These are phyloP conservation scores for Phocoena sinus DNA, from an alignment of 2,113 vertebrate genomes.

Conservation along the genomic window DNA sequence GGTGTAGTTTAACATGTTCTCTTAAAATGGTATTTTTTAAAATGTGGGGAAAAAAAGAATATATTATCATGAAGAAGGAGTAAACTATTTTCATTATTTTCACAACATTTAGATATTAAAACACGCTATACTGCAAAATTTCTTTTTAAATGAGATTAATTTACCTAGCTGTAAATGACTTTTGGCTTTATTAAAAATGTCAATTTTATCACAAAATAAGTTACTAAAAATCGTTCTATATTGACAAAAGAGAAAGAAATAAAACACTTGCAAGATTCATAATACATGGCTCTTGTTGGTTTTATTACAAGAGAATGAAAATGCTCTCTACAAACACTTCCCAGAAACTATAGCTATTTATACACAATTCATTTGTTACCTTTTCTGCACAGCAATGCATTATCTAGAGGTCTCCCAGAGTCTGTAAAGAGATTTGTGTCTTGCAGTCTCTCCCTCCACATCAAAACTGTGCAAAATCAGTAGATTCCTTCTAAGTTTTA, in stretches of 20 bases:
- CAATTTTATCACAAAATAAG: slow-evolving; percentile 47
- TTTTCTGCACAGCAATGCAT: background rate
- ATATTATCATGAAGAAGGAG: slow-evolving; percentile 26
- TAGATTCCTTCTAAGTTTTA: slow-evolving; percentile 10
- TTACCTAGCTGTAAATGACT: slow-evolving; percentile 46
- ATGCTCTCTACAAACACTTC: slow-evolving; percentile 25
- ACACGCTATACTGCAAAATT: slow-evolving; percentile 38
- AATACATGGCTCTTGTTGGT: background rate
- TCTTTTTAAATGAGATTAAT: slow-evolving; percentile 49
- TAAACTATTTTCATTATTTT: slow-evolving; percentile 35
- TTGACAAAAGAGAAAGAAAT: slow-evolving; percentile 59
- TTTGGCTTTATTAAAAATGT: slow-evolving; percentile 45
- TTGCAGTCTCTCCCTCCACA: slow-evolving; percentile 31
- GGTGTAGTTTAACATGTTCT: background rate
- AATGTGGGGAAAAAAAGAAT: slow-evolving; percentile 18
- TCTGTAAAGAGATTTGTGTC: slow-evolving; percentile 2
- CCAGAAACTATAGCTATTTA: slow-evolving; percentile 24
- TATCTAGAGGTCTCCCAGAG: background rate
- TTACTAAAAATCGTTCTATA: slow-evolving; percentile 35
- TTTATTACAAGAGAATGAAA: slow-evolving; percentile 47
- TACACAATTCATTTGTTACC: background rate
- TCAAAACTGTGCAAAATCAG: background rate
- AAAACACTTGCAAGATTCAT: slow-evolving; percentile 1
- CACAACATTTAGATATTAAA: slow-evolving; percentile 36
- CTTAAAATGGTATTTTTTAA: background rate